Evolutionary conservation across 2,888 invertebrate genomes (phyloP), one percentile per base, ranked within the genome.

Genomic region (Gastrophysa polygoni): DNA sequence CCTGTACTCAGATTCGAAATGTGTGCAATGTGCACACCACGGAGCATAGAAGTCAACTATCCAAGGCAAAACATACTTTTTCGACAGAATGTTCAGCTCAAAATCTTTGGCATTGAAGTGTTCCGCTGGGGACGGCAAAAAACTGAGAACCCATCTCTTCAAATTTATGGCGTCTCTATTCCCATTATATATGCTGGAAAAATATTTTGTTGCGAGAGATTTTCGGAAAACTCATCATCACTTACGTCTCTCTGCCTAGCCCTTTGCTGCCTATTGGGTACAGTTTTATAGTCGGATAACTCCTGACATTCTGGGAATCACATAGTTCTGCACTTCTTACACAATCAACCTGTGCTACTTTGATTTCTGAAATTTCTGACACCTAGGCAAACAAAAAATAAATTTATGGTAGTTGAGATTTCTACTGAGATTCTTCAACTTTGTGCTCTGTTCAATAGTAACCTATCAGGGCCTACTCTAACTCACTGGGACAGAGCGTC

Each of bases 31-130:
- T 16, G 83, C 83, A 75, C 87, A 87, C 89, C 90, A 90, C 0
- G 89, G 88, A 14, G 88, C 87, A 76, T 84, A 89, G 78, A 88
- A 91, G 79, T 89, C 88, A 1, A 91, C 83, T 34, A 90, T 73
- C 85, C 87, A 88, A 0, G 85, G 81, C 49, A 75, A 50, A 6
- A 71, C 59, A 57, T 69, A 76, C 24, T 77, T 73, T 57, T 85
- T 83, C 1, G 79, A 75, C 14, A 88, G 73, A 11, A 89, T 83
- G 56, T 82, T 73, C n/a, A 78, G 75, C 57, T 80, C 75, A 57
- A 86, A 83, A 58, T 83, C 82, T 5, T 78, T 73, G 55, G 81
- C 76, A 57, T 77, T 81, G 24, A 87, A 75, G 5, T 83, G 76
- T 48, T 80, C 77, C 0, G 89, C 85, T 67, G 83, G 80, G 4